phyloP scores from a whole-genome alignment of 2,888 invertebrate genomes.

The Metacarcinus magister region DNA sequence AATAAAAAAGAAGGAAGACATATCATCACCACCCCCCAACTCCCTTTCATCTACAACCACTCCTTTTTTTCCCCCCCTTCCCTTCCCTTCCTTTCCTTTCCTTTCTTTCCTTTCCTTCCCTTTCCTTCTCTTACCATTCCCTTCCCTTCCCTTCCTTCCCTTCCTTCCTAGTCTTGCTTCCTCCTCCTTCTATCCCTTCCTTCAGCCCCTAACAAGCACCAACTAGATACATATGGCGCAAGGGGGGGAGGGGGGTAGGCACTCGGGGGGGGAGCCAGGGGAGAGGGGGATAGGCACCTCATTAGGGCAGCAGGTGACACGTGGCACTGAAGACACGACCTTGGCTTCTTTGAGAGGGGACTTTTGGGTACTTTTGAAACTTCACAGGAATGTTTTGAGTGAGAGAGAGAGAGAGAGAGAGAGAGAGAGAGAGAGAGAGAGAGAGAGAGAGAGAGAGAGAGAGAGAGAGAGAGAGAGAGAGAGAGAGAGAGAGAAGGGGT shows the following conservation, averaged over 20 bases:
- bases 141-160: not conserved
- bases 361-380: not conserved
- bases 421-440: not conserved
- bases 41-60: not conserved
- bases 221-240: not conserved
- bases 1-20: not conserved
- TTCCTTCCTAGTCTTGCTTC: not conserved
- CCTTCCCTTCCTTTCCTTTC: not conserved
- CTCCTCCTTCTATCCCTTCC: not conserved
- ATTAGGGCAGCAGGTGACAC: slow-evolving; percentile 3
- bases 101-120: not conserved
- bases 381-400: not conserved
- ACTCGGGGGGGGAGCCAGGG: no score
- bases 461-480: not conserved
- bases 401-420: not conserved
- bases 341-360: not conserved
- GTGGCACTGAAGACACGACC: slow-evolving; percentile 11
- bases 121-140: no score
- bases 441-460: not conserved
- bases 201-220: slow-evolving; percentile 16
- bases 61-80: not conserved
- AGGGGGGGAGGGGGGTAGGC: not conserved
- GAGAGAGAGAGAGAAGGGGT: not conserved
- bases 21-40: no score
- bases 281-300: no score